Conservation (phyloP, 1,140 invertebrate genomes). For the Apocrypta bakeri region DNA sequence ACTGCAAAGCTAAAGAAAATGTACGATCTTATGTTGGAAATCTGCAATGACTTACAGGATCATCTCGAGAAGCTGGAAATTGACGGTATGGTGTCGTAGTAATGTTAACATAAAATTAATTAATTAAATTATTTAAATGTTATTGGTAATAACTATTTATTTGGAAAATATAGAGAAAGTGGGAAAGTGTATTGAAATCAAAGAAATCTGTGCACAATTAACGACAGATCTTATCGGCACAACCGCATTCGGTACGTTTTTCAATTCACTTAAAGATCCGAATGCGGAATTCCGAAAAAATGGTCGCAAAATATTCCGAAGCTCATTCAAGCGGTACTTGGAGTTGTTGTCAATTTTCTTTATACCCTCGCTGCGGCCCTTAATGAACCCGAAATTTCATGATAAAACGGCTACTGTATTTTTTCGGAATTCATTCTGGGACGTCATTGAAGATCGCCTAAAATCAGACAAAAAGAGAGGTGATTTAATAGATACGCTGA, state of each 20-base stretch:
- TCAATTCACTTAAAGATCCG: constrained; percentile 75
- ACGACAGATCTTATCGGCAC: constrained; percentile 78
- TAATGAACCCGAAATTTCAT: constrained; percentile 58
- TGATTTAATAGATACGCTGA: constrained; percentile 71
- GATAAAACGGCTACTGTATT: constrained; percentile 57
- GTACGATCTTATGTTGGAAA: constrained; percentile 69
- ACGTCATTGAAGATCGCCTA: constrained; percentile 62
- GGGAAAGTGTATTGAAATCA: constrained; percentile 63
- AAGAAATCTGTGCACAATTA: constrained; percentile 72
- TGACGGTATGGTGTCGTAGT: constrained; percentile 10
- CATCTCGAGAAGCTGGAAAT: neutral
- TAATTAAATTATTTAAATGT: neutral
- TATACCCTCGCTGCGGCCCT: constrained; percentile 56
- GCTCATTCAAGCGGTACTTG: constrained; percentile 51
- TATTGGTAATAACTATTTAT: neutral
- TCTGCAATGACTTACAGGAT: constrained; percentile 63
- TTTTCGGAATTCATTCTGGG: constrained; percentile 64
- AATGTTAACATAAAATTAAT: too few species aligned
- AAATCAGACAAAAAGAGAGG: constrained; percentile 65
- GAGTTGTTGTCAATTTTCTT: constrained; percentile 68
- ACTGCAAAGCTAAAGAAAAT: constrained; percentile 71
- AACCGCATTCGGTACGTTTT: constrained; percentile 77
- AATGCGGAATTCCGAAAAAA: constrained; percentile 62
- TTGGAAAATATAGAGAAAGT: constrained; percentile 38
- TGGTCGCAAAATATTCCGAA: constrained; percentile 62